phyloP scores from a whole-genome alignment of 1,140 invertebrate species.

The Drosophila aff. region DNA sequence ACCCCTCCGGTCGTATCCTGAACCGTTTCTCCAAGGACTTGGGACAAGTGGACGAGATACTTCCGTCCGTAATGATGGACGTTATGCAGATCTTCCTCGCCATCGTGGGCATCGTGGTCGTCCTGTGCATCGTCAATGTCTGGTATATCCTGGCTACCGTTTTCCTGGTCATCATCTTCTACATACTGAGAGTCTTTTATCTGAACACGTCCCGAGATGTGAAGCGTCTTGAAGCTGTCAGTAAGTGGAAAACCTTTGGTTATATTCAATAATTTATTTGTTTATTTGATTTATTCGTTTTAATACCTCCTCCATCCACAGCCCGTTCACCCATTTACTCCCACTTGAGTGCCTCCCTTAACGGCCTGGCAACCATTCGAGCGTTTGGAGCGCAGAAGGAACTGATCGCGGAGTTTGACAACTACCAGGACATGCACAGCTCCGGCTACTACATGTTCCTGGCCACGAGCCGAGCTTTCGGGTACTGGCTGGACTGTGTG shows the following conservation, averaged over 20 bases:
- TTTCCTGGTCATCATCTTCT: conserved; percentile 90
- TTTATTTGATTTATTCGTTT: not conserved
- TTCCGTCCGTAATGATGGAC: conserved; percentile 92
- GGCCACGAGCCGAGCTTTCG: conserved; percentile 89
- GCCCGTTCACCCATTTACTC: conserved; percentile 93
- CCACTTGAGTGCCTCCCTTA: conserved; percentile 94
- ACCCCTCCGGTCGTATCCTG: conserved; percentile 90
- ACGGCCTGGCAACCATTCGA: conserved; percentile 95
- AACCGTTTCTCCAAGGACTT: conserved; percentile 95
- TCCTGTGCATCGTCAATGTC: conserved; percentile 91
- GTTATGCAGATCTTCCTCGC: conserved; percentile 90
- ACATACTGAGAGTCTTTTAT: conserved; percentile 91
- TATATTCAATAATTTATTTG: not conserved
- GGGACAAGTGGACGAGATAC: conserved; percentile 93
- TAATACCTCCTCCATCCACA: conserved; percentile 63
- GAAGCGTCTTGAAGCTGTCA: conserved; percentile 94
- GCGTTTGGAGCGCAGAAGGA: conserved; percentile 92
- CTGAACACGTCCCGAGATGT: conserved; percentile 93
- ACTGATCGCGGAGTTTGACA: conserved; percentile 92
- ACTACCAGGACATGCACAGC: conserved; percentile 90
- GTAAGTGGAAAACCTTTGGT: conserved; percentile 87
- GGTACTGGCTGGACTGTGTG: conserved; percentile 92
- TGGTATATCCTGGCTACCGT: conserved; percentile 91
- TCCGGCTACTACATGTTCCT: conserved; percentile 89
- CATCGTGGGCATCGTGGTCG: conserved; percentile 90